A percentile compares a stretch with the other conserved stretches of the same genome.
These are phyloP conservation scores for Lithophane leautieri DNA, from an alignment of 2,888 invertebrate species.

Conservation along the genomic window DNA sequence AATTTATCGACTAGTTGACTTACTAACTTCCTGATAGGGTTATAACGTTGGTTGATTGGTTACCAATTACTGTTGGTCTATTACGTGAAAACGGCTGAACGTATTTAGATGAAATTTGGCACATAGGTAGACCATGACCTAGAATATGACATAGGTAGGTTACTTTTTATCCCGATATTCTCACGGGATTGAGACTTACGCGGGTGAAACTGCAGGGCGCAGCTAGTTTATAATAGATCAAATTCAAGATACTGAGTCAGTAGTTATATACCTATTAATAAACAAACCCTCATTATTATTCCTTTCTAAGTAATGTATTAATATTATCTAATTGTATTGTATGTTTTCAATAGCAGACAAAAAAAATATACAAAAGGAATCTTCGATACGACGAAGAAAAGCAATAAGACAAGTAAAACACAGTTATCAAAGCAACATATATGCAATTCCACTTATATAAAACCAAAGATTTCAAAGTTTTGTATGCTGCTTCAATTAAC, in stretches of 20 bases:
- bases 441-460: not conserved
- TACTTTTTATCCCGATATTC: too few relatives aligned
- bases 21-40: constrained; percentile 8
- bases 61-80: not conserved
- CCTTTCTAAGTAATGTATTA: not conserved
- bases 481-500: not conserved
- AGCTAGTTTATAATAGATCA: not conserved
- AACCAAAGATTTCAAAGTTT: not conserved
- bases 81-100: too few relatives aligned
- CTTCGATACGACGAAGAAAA: too few relatives aligned
- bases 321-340: not conserved
- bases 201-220: too few relatives aligned
- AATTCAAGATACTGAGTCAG: not conserved
- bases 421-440: not conserved
- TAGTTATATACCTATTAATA: not conserved
- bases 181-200: too few relatives aligned
- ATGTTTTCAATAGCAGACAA: not conserved
- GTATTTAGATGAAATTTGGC: too few relatives aligned
- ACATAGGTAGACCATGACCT: too few relatives aligned
- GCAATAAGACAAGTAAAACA: not conserved
- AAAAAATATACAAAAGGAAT: too few relatives aligned
- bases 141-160: too few relatives aligned
- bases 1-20: constrained; percentile 13
- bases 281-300: not conserved
- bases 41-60: not conserved